phyloP scores from a whole-genome alignment of 2,797 vertebrate species.

The Fundulus diaphanus region DNA sequence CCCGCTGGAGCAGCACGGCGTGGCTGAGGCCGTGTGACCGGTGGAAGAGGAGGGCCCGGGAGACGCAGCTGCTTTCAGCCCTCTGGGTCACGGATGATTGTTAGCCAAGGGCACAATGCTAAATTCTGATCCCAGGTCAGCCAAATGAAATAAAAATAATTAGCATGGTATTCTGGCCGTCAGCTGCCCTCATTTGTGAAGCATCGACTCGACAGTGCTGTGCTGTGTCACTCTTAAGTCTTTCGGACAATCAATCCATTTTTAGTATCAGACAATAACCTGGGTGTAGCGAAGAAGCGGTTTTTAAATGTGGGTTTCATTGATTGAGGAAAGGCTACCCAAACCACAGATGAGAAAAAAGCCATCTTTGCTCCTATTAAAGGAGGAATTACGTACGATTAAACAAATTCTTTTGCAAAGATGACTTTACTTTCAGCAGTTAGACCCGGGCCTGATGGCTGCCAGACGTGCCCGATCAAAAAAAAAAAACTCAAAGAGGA shows the following conservation, averaged over 20 bases:
- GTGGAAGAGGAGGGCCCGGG: neutral
- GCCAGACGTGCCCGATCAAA: too few relatives aligned
- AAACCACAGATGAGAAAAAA: too few relatives aligned
- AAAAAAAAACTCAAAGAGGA: too few relatives aligned
- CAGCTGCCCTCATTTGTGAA: neutral
- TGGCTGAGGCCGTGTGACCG: neutral
- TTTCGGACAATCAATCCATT: neutral
- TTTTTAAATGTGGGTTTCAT: too few relatives aligned
- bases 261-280: neutral
- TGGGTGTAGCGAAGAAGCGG: too few relatives aligned
- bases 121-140: neutral
- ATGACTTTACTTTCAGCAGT: neutral
- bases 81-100: neutral
- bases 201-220: neutral
- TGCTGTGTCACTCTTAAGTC: neutral
- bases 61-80: neutral
- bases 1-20: neutral
- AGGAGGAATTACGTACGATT: too few relatives aligned
- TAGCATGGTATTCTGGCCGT: neutral
- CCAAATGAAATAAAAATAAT: neutral
- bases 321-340: too few relatives aligned
- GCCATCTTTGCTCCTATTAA: too few relatives aligned
- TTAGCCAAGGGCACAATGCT: neutral
- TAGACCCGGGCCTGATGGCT: too few relatives aligned
- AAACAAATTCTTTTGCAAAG: too few relatives aligned